A percentile compares a stretch with the other conserved stretches of the same genome.
Evolutionary conservation across 2,888 invertebrate species (phyloP).

Genomic region (Tholera decimalis): DNA sequence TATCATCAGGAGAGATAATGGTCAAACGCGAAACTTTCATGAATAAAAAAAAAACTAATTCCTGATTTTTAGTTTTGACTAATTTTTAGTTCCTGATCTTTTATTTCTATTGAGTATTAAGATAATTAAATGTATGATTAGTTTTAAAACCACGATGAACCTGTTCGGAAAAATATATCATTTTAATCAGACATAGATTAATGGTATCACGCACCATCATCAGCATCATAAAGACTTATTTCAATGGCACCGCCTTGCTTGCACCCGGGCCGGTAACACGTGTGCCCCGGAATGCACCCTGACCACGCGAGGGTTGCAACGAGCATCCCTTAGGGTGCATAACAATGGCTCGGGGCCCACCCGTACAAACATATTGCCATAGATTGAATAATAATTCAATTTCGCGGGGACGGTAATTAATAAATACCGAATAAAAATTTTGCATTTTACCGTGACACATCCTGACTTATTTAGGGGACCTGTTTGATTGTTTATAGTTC

Average conservation of each 20-base stretch:
- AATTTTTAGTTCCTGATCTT: not conserved
- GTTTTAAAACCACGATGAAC: slow-evolving; percentile 8
- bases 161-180: slow-evolving; percentile 15
- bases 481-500: slow-evolving; percentile 3
- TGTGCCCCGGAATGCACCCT: slow-evolving; percentile 83
- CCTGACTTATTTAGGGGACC: slow-evolving; percentile 26
- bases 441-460: slow-evolving; percentile 2
- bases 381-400: slow-evolving; percentile 82
- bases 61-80: too few species aligned
- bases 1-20: too few species aligned
- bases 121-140: not conserved
- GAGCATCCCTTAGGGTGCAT: slow-evolving; percentile 71
- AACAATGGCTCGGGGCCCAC: slow-evolving; percentile 67
- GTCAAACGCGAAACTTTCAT: too few species aligned
- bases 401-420: slow-evolving; percentile 71
- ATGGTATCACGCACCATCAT: slow-evolving; percentile 58
- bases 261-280: slow-evolving; percentile 76
- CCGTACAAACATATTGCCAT: slow-evolving; percentile 70
- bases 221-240: slow-evolving; percentile 59
- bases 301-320: slow-evolving; percentile 58
- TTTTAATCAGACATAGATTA: slow-evolving; percentile 55
- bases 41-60: too few species aligned
- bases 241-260: slow-evolving; percentile 66
- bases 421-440: slow-evolving; percentile 50
- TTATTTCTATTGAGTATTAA: not conserved